Evolutionary conservation across 2,888 invertebrate genomes (phyloP), one percentile per base, ranked within the genome.

Genomic region (Ormyrus pomaceus): DNA sequence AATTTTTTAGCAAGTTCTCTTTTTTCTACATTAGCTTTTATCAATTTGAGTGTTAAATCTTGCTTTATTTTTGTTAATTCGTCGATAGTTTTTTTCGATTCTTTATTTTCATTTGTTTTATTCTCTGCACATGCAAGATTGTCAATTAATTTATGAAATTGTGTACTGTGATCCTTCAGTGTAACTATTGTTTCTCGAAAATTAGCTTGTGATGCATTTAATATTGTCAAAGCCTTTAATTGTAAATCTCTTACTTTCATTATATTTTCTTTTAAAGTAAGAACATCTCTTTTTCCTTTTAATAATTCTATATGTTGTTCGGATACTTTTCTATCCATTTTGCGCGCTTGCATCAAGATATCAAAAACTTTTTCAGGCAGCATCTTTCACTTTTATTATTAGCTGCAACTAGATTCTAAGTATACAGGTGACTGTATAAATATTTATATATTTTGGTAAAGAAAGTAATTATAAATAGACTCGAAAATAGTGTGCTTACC

Each of bases 151-250:
- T 5, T 53, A 10, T 68, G 6, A 69, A 83, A 84, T 7, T 72
- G 77, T 2, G 71, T 19, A 59, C 82, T 83, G 58, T 84, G 59
- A n/a, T 78, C 34, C 51, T 82, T 70, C 10, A 87, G 78, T 62
- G 83, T 73, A 45, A 34, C 70, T 1, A 69, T 6, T 0, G 82
- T 9, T n/a, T 70, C 6, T n/a, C 77, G 59, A 6, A 77, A 68
- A 77, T 79, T 79, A 53, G 13, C 53, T 58, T 80, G 64, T 6
- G 77, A 69, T 8, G 80, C 62, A n/a, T 83, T 70, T 11, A 85
- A 58, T n/a, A 84, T 66, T 19, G 80, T 71, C 19, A 34, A 11
- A 45, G 84, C 83, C 66, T 84, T 86, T 5, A 81, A 13, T 65
- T 82, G 82, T 11, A 84, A 51, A 46, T 65, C 79, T 53, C 56